These are phyloP conservation scores for Coecobrya sp. DNA, from an alignment of 2,888 invertebrate species.

Conservation along the genomic window DNA sequence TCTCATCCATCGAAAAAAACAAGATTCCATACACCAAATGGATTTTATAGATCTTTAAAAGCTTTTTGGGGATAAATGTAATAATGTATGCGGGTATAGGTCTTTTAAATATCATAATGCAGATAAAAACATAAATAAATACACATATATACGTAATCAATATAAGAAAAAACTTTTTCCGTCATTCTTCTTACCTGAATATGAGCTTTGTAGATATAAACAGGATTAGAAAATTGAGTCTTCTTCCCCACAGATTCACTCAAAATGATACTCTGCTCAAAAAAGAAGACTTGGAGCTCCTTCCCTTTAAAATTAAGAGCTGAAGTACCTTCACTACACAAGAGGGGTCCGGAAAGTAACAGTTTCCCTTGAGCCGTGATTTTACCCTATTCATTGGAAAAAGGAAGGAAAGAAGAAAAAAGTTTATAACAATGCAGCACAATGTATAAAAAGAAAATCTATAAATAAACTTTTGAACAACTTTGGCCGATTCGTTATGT, in stretches of 20 bases:
- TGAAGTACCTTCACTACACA: conserved; percentile 90
- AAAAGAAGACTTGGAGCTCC: conserved; percentile 98
- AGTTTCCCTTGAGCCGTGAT: conserved; percentile 99
- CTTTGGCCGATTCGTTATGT: too few relatives aligned
- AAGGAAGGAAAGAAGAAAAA: conserved; percentile 26
- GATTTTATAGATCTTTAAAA: too few relatives aligned
- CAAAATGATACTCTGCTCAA: conserved; percentile 99
- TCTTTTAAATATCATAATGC: too few relatives aligned
- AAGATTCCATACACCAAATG: too few relatives aligned
- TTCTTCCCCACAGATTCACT: conserved; percentile 97
- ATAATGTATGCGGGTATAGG: too few relatives aligned
- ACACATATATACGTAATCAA: too few relatives aligned
- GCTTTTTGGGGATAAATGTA: too few relatives aligned
- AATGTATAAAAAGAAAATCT: background rate
- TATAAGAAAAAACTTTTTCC: too few relatives aligned
- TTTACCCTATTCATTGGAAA: conserved; percentile 91
- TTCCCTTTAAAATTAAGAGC: conserved; percentile 90
- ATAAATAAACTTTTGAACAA: background rate
- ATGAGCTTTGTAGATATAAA: conserved; percentile 98
- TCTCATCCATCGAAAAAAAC: too few relatives aligned
- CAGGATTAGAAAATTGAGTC: conserved; percentile 97
- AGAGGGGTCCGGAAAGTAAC: conserved; percentile 94
- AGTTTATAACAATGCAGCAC: background rate
- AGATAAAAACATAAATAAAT: too few relatives aligned
- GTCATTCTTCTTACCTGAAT: conserved; percentile 92